A percentile compares a stretch with the other conserved stretches of the same genome.
Evolutionary conservation across 2,797 vertebrate species (phyloP).

Genomic region (Phoeniculus purpureus): DNA sequence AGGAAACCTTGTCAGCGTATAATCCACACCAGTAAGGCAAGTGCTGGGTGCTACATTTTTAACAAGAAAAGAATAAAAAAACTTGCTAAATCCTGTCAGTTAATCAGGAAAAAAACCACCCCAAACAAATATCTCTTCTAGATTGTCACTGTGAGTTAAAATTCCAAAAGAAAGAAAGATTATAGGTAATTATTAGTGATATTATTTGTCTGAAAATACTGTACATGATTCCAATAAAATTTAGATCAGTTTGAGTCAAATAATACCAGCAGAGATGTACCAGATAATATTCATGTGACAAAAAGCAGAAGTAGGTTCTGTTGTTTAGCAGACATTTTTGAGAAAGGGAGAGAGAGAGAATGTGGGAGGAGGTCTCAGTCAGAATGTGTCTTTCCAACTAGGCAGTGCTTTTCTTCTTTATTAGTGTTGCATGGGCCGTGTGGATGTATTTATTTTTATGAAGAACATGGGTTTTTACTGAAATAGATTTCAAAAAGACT

Average conservation of each 20-base stretch:
- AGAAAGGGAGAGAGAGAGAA: neutral
- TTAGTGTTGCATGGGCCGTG: neutral
- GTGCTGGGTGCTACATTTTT: neutral
- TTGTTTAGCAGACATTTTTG: neutral
- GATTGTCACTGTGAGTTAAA: neutral
- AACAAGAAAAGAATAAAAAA: neutral
- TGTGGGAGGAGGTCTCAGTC: neutral
- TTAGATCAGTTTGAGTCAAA: neutral
- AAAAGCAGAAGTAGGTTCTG: neutral
- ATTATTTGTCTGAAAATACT: conserved; percentile 33
- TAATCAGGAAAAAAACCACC: neutral
- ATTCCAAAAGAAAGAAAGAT: neutral
- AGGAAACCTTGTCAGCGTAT: neutral
- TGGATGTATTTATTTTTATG: neutral
- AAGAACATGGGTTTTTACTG: neutral
- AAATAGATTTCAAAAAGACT: neutral
- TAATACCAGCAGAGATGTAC: neutral
- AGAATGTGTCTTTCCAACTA: neutral
- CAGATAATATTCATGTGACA: neutral
- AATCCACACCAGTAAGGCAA: neutral
- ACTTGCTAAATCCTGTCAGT: neutral
- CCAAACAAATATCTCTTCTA: neutral
- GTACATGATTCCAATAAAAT: neutral
- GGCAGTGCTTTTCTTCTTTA: neutral
- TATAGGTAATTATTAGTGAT: neutral